Percentiles rank a stretch among this genome's conserved stretches.
phyloP scores from a whole-genome alignment of 2,797 vertebrate species.

The Paedocypris micromegethes region DNA sequence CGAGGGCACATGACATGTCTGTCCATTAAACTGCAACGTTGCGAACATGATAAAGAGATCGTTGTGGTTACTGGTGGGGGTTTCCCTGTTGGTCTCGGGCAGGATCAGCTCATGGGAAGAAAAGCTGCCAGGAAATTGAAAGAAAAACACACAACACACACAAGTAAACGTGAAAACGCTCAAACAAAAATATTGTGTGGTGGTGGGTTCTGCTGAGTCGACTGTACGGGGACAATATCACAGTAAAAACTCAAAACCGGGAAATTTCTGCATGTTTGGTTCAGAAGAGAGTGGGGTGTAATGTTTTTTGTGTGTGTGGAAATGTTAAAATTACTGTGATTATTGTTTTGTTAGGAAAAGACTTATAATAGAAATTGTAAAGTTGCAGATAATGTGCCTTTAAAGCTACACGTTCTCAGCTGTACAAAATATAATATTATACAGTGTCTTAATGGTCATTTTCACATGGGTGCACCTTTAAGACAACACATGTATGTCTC shows the following conservation, averaged over 20 bases:
- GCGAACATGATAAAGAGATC: slow-evolving; percentile 37
- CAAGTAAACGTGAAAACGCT: neutral
- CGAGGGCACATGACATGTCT: neutral
- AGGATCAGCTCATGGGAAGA: slow-evolving; percentile 39
- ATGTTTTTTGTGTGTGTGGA: too few species aligned
- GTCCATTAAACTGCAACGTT: slow-evolving; percentile 42
- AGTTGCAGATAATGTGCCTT: too few species aligned
- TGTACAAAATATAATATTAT: too few species aligned
- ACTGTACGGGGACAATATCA: neutral
- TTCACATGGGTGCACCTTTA: too few species aligned
- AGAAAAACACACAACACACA: neutral
- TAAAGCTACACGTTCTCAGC: too few species aligned
- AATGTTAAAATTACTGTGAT: too few species aligned
- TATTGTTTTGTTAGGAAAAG: too few species aligned
- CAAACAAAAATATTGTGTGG: neutral
- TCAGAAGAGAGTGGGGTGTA: too few species aligned
- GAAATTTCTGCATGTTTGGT: neutral
- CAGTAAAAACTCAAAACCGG: neutral
- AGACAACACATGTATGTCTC: too few species aligned
- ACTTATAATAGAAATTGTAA: too few species aligned
- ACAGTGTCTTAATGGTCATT: too few species aligned
- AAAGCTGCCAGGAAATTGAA: slow-evolving; percentile 38
- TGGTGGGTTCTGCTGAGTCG: neutral
- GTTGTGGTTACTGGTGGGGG: slow-evolving; percentile 42
- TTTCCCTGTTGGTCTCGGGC: slow-evolving; percentile 41